Evolutionary conservation across 2,113 vertebrate genomes (phyloP).

Genomic region (Pseudopipra pipra): DNA sequence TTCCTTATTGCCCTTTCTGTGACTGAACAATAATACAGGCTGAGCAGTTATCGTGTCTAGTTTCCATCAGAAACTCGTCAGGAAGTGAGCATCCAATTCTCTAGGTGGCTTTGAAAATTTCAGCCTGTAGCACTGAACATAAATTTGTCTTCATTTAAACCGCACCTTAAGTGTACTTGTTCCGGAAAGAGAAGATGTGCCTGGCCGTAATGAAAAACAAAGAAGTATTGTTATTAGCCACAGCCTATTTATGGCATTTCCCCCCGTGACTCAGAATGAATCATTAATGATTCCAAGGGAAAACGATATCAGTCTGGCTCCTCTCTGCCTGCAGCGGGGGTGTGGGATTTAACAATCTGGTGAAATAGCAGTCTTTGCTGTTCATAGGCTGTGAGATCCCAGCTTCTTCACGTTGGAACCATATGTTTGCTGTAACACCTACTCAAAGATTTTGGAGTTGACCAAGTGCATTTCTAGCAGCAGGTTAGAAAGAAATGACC

Average conservation of each 20-base stretch:
- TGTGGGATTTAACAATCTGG: slow-evolving; percentile 30
- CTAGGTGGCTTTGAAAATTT: background rate
- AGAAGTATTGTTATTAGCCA: slow-evolving; percentile 31
- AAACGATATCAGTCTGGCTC: slow-evolving; percentile 30
- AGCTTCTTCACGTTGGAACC: background rate
- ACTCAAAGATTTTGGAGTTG: background rate
- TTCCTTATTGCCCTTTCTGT: background rate
- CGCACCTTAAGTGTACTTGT: background rate
- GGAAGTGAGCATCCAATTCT: background rate
- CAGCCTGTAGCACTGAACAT: background rate
- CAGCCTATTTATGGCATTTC: slow-evolving; percentile 55
- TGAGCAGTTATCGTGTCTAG: background rate
- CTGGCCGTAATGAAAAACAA: background rate
- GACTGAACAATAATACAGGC: background rate
- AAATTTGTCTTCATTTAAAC: background rate
- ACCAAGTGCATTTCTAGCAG: background rate
- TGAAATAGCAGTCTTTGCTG: slow-evolving; percentile 5
- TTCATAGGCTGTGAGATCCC: background rate
- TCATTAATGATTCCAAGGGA: slow-evolving; percentile 48
- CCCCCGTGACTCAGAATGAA: slow-evolving; percentile 62
- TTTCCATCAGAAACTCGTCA: background rate
- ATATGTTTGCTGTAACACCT: slow-evolving; percentile 15
- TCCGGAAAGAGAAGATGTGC: slow-evolving; percentile 19
- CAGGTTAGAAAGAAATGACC: background rate
- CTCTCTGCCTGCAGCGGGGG: background rate